These are phyloP conservation scores for Okamejei kenojei DNA, from an alignment of 2,797 vertebrate species.

Conservation along the genomic window DNA sequence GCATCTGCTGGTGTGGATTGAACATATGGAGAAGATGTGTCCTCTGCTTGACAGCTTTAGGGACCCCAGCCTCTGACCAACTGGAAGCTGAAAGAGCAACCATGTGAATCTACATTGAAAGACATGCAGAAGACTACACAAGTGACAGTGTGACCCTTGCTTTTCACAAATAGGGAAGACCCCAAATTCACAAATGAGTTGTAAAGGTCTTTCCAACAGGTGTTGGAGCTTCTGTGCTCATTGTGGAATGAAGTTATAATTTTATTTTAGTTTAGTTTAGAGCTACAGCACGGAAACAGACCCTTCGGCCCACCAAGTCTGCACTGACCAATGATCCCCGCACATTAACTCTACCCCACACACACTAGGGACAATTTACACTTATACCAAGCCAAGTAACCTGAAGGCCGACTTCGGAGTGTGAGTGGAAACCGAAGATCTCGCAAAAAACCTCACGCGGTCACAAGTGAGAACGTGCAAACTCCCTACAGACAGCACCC, in stretches of 20 bases:
- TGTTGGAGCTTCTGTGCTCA: not conserved
- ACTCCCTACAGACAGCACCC: no score
- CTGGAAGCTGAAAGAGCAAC: not conserved
- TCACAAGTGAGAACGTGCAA: no score
- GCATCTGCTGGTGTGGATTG: conserved; percentile 36
- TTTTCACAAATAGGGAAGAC: not conserved
- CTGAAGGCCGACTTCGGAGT: no score
- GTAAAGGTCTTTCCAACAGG: not conserved
- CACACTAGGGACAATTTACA: no score
- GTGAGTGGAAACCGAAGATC: no score
- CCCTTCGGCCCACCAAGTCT: no score
- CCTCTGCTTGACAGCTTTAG: conserved; percentile 29
- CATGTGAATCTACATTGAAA: conserved; percentile 8
- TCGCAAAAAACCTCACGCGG: no score
- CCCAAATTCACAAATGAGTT: not conserved
- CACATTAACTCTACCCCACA: no score
- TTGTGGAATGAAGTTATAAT: not conserved
- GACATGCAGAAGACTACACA: not conserved
- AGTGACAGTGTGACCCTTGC: conserved; percentile 21
- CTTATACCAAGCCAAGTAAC: no score
- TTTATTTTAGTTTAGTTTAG: no score
- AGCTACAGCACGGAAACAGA: no score
- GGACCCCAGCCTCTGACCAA: conserved; percentile 29
- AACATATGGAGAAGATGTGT: conserved; percentile 33
- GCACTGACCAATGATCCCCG: no score